Conservation (phyloP, 1,140 invertebrate species). For the Bombus waltoni region DNA sequence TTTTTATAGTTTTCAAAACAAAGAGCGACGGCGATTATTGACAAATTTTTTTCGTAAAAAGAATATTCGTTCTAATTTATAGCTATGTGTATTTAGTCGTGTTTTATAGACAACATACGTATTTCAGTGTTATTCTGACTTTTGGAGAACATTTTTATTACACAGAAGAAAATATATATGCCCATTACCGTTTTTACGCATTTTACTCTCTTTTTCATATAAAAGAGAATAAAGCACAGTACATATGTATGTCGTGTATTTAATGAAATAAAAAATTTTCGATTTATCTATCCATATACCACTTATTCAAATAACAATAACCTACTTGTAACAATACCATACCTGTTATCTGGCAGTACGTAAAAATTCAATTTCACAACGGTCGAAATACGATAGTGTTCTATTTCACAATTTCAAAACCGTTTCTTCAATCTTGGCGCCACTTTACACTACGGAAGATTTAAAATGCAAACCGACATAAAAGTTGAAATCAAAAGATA, state of each 20-base stretch:
- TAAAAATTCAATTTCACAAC: not conserved
- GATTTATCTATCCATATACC: not conserved
- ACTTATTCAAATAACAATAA: not conserved
- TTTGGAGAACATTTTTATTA: not conserved
- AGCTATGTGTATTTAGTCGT: not conserved
- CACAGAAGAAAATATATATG: not conserved
- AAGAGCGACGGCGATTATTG: no score
- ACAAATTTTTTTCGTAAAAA: not conserved
- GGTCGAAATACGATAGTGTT: not conserved
- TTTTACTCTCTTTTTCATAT: not conserved
- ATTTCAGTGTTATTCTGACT: not conserved
- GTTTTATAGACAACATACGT: not conserved
- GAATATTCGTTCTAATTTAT: not conserved
- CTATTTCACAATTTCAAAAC: not conserved
- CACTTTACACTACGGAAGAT: not conserved
- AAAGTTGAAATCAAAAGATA: not conserved
- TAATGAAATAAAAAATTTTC: not conserved
- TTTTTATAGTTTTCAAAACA: not conserved
- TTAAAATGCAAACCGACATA: not conserved
- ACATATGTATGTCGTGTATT: not conserved
- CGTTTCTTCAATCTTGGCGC: not conserved
- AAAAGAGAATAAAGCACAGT: no score
- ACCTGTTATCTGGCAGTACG: not conserved
- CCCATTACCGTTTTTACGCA: no score
- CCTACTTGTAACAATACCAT: not conserved